Conservation (phyloP, 2,113 vertebrate genomes). For the Rhinolophus ferrumequinum region DNA sequence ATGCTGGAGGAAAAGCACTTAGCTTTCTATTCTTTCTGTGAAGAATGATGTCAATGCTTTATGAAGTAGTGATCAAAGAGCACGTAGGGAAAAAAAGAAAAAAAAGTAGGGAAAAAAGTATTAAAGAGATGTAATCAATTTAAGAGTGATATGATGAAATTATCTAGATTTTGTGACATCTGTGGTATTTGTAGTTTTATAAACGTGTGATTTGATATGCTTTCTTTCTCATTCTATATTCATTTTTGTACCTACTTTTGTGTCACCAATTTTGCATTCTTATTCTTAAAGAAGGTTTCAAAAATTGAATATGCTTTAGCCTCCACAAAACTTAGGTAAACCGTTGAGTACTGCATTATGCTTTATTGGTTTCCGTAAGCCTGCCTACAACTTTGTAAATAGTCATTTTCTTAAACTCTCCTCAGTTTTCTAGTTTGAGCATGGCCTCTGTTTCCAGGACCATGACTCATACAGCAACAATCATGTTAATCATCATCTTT, state of each 20-base stretch:
- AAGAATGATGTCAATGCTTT: background rate
- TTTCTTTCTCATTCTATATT: conserved; percentile 51
- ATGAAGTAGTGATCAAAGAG: background rate
- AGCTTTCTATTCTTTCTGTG: conserved; percentile 10
- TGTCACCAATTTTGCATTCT: background rate
- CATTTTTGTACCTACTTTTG: background rate
- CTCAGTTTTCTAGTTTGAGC: conserved; percentile 23
- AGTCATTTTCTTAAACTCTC: background rate
- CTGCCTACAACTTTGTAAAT: background rate
- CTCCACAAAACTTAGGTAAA: conserved; percentile 1
- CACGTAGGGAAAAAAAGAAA: background rate
- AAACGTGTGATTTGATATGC: conserved; percentile 32
- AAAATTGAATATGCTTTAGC: conserved; percentile 37
- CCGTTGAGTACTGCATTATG: background rate
- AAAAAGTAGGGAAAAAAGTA: background rate
- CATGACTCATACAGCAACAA: background rate
- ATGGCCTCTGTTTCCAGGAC: conserved; percentile 22
- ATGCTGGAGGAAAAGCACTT: background rate
- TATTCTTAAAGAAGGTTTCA: conserved; percentile 49
- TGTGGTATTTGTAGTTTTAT: background rate
- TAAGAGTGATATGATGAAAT: background rate
- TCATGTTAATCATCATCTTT: conserved; percentile 22
- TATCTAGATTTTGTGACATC: conserved; percentile 43
- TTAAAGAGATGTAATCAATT: background rate
- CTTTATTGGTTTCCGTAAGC: conserved; percentile 50